phyloP scores from a whole-genome alignment of 2,113 vertebrate genomes.

The Cisticola juncidis region DNA sequence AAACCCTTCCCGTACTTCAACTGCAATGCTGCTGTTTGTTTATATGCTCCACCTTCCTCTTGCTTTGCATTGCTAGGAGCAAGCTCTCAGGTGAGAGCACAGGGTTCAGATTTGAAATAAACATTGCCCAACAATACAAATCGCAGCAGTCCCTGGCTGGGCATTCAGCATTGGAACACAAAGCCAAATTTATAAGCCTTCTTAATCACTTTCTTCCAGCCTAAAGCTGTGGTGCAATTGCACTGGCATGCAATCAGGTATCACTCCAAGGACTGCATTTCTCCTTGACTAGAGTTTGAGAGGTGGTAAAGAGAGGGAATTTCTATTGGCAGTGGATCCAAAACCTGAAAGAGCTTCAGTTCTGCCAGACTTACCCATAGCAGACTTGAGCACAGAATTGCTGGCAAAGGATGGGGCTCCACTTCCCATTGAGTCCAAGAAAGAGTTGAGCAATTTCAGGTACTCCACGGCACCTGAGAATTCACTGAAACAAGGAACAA shows the following conservation, averaged over 20 bases:
- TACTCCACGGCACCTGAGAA: slow-evolving; percentile 89
- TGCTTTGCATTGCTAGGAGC: neutral
- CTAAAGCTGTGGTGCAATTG: neutral
- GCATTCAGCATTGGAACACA: neutral
- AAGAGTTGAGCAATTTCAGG: slow-evolving; percentile 88
- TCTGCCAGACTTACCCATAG: slow-evolving; percentile 68
- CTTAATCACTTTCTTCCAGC: neutral
- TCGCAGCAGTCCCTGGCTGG: neutral
- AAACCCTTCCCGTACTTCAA: neutral
- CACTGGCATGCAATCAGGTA: neutral
- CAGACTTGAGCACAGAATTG: slow-evolving; percentile 70
- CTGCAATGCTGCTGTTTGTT: neutral
- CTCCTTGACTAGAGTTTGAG: neutral
- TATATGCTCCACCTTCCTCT: neutral
- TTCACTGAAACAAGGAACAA: slow-evolving; percentile 78
- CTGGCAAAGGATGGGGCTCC: slow-evolving; percentile 68
- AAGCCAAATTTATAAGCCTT: neutral
- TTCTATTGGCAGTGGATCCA: neutral
- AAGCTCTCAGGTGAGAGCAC: neutral
- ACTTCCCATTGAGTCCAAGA: slow-evolving; percentile 83
- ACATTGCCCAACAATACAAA: neutral
- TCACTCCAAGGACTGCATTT: neutral
- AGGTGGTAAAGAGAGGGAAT: neutral
- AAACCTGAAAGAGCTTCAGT: neutral
- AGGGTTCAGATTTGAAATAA: neutral